These are phyloP conservation scores for Cryptus viduatorius DNA, from an alignment of 2,888 invertebrate genomes.

Conservation along the genomic window DNA sequence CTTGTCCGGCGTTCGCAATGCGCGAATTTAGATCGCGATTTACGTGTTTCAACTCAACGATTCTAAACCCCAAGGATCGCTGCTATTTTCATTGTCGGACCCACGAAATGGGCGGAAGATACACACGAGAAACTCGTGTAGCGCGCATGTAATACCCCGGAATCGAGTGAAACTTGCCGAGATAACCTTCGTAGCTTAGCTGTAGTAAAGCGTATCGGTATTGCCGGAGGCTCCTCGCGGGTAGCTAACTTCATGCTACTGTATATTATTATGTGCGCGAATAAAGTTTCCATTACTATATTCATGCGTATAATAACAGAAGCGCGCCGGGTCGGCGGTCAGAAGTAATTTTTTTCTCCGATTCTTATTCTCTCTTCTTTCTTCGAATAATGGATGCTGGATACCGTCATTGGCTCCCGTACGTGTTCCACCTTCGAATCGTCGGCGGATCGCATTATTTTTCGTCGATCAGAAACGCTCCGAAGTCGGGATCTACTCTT, in stretches of 20 bases:
- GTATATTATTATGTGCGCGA: constrained; percentile 35
- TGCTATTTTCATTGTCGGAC: background rate
- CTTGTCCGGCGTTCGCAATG: constrained; percentile 29
- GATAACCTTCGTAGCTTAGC: background rate
- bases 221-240: background rate
- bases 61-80: background rate
- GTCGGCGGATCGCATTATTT: constrained; percentile 34
- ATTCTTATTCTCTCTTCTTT: constrained; percentile 18
- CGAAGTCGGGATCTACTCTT: background rate
- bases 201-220: background rate
- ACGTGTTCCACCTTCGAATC: constrained; percentile 49
- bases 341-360: constrained; percentile 1
- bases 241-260: background rate
- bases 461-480: constrained; percentile 18
- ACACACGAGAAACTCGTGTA: background rate
- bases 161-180: background rate
- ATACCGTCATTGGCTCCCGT: constrained; percentile 18
- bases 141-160: background rate
- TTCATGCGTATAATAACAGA: background rate
- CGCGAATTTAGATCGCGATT: constrained; percentile 29
- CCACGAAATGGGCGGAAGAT: background rate
- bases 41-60: constrained; percentile 11
- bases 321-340: background rate
- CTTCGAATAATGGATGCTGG: constrained; percentile 8
- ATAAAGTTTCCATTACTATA: constrained; percentile 49